phyloP scores from a whole-genome alignment of 2,113 vertebrate genomes.

The Mesembrinibis cayennensis region DNA sequence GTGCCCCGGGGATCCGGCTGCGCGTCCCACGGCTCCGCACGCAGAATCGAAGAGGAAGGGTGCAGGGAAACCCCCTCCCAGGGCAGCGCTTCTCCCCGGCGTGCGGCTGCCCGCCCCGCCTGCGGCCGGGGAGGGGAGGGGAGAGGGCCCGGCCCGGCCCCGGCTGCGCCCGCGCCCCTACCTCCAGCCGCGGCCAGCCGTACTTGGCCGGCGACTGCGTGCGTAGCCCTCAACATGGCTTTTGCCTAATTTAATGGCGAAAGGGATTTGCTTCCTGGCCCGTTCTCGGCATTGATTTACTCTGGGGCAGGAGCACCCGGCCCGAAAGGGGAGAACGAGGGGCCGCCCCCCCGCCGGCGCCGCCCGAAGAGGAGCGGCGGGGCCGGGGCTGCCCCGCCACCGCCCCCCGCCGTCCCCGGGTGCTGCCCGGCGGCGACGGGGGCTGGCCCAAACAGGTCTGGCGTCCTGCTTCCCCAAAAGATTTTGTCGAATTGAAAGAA shows the following conservation, averaged over 20 bases:
- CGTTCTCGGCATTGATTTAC: not conserved
- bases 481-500: not conserved
- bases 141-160: no score
- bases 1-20: no score
- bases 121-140: no score
- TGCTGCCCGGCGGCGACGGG: fast-evolving
- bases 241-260: not conserved
- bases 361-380: no score
- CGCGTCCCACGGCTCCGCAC: fast-evolving
- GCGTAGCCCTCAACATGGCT: not conserved
- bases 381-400: not conserved
- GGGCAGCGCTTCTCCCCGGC: not conserved
- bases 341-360: fast-evolving
- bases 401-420: fast-evolving
- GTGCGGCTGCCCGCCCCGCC: not conserved
- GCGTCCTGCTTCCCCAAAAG: not conserved
- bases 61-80: not conserved
- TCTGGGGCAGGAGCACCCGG: not conserved
- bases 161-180: not conserved
- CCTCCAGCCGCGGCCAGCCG: no score
- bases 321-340: fast-evolving
- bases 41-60: not conserved
- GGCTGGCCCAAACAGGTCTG: fast-evolving
- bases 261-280: not conserved
- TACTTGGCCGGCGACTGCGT: fast-evolving